These are phyloP conservation scores for Pyxicephalus adspersus DNA, from an alignment of 2,113 vertebrate genomes.

Conservation along the genomic window DNA sequence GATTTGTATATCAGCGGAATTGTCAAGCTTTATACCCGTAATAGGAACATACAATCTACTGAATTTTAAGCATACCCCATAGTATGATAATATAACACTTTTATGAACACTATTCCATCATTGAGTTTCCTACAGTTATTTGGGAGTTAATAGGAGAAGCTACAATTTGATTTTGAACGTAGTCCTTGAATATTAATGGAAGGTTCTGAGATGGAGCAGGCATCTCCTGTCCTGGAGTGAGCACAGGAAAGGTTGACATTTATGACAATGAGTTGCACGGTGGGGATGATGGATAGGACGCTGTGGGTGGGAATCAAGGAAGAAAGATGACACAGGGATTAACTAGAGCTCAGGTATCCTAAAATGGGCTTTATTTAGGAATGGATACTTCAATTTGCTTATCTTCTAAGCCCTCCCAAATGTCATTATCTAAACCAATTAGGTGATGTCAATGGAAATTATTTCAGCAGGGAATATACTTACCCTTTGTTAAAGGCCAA, in stretches of 20 bases:
- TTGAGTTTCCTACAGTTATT: not conserved
- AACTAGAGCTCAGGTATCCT: not conserved
- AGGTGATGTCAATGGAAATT: not conserved
- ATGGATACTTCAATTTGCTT: not conserved
- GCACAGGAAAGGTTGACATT: slow-evolving; percentile 24
- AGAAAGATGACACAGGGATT: not conserved
- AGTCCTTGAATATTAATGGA: not conserved
- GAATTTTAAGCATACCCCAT: too few relatives aligned
- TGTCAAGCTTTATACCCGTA: too few relatives aligned
- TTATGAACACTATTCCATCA: not conserved
- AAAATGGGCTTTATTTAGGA: not conserved
- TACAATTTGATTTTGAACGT: too few relatives aligned
- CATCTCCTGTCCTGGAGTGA: not conserved
- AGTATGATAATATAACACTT: not conserved
- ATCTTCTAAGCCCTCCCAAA: not conserved
- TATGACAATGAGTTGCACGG: not conserved
- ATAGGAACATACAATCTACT: not conserved
- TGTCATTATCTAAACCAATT: not conserved
- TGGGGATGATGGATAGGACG: not conserved
- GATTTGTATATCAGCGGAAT: too few relatives aligned
- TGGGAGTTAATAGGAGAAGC: not conserved
- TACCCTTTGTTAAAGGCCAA: too few relatives aligned
- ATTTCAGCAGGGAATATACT: too few relatives aligned
- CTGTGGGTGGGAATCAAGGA: not conserved
- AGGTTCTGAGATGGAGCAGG: not conserved